A percentile compares a stretch with the other conserved stretches of the same genome.
phyloP scores from a whole-genome alignment of 2,113 vertebrate genomes.

The Clarias macrocephalus region DNA sequence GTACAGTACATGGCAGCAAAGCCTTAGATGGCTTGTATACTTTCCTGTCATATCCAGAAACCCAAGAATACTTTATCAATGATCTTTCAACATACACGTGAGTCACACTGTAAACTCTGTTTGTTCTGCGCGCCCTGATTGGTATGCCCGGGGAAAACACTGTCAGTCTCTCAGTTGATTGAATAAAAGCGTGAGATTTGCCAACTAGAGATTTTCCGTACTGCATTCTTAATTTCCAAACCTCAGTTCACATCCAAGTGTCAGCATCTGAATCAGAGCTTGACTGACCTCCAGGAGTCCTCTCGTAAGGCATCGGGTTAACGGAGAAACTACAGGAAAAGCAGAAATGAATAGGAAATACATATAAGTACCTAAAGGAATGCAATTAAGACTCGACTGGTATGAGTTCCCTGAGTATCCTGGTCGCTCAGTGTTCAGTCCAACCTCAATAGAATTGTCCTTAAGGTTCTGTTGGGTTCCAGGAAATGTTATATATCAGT shows the following conservation, averaged over 20 bases:
- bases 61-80: not conserved
- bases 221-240: not conserved
- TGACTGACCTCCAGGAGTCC: not conserved
- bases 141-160: not conserved
- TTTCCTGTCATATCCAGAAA: slow-evolving; percentile 6
- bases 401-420: not conserved
- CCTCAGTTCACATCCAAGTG: not conserved
- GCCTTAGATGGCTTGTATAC: slow-evolving; percentile 3
- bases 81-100: not conserved
- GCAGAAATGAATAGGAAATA: not conserved
- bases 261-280: not conserved
- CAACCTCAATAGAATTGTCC: not conserved
- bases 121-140: not conserved
- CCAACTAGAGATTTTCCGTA: not conserved
- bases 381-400: slow-evolving; percentile 2
- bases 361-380: not conserved
- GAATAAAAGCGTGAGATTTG: slow-evolving; percentile 23
- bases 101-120: slow-evolving; percentile 15
- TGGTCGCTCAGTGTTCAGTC: not conserved
- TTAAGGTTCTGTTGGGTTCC: not conserved
- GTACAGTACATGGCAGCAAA: not conserved
- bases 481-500: slow-evolving; percentile 14
- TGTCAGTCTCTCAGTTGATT: not conserved
- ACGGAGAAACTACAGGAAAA: not conserved
- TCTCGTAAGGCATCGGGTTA: not conserved